A percentile compares a stretch with the other conserved stretches of the same genome.
These are phyloP conservation scores for Sciurus carolinensis DNA, from an alignment of 2,797 vertebrate genomes.

Conservation along the genomic window DNA sequence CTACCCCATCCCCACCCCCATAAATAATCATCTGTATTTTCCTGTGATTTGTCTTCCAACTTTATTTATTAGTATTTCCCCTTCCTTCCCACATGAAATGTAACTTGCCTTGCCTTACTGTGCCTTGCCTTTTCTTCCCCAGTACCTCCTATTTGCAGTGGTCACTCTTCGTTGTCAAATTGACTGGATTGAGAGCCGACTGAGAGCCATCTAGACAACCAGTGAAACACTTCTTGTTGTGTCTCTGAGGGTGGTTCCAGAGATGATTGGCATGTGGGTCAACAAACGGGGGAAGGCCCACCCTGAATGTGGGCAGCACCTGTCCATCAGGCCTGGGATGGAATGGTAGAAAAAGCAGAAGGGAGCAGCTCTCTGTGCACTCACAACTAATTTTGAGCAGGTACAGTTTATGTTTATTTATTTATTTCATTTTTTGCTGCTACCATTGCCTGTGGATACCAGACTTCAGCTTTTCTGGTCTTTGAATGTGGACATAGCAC, in stretches of 20 bases:
- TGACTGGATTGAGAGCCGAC: background rate
- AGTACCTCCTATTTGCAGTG: background rate
- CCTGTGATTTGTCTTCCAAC: background rate
- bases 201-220: background rate
- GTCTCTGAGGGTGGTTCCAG: background rate
- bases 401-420: too few species aligned
- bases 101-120: background rate
- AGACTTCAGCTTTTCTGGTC: background rate
- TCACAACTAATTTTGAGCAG: too few species aligned
- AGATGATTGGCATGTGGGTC: background rate
- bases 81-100: background rate
- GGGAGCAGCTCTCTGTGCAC: too few species aligned
- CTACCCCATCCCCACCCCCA: background rate
- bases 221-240: too few species aligned
- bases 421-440: background rate
- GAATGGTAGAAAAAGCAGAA: background rate
- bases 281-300: background rate
- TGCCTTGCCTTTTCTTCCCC: background rate
- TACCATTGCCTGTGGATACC: background rate
- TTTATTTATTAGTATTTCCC: background rate
- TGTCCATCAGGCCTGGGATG: too few species aligned
- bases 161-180: background rate
- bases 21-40: slow-evolving; percentile 10
- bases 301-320: background rate
- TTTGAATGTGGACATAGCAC: background rate